A percentile compares a stretch with the other conserved stretches of the same genome.
phyloP scores from a whole-genome alignment of 2,113 vertebrate genomes.

The Pedetes capensis region DNA sequence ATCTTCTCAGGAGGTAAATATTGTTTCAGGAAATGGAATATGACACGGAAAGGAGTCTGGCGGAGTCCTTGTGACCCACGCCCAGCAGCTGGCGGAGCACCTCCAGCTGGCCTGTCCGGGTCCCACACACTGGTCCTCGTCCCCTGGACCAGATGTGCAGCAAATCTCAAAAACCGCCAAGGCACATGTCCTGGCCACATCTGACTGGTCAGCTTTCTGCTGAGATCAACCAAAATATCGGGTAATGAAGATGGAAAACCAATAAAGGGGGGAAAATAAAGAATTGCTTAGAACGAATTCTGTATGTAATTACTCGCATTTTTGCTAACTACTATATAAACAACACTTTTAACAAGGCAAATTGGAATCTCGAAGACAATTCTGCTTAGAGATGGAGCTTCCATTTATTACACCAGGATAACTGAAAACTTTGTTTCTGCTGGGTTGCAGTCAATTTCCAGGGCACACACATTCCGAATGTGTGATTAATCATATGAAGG shows the following conservation, averaged over 20 bases:
- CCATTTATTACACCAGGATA: conserved; percentile 85
- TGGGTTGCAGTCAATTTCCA: conserved; percentile 87
- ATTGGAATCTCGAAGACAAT: conserved; percentile 85
- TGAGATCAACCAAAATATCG: conserved; percentile 76
- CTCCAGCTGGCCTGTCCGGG: background rate
- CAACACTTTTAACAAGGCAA: conserved; percentile 85
- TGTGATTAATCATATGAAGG: conserved; percentile 92
- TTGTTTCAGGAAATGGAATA: conserved; percentile 50
- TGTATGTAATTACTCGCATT: conserved; percentile 83
- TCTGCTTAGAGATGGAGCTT: conserved; percentile 84
- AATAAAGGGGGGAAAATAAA: conserved; percentile 63
- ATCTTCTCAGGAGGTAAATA: conserved; percentile 61
- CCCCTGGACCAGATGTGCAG: background rate
- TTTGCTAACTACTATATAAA: conserved; percentile 87
- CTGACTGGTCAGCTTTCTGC: conserved; percentile 74
- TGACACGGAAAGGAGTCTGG: background rate
- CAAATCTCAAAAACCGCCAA: background rate
- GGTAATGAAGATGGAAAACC: conserved; percentile 83
- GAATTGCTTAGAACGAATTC: conserved; percentile 80
- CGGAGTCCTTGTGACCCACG: background rate
- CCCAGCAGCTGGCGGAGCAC: background rate
- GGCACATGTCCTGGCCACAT: background rate
- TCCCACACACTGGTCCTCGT: background rate
- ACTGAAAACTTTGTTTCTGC: conserved; percentile 86
- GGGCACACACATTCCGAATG: conserved; percentile 85